Base-by-base conservation (phyloP, 1,140 invertebrate genomes). In the Cyclina sinensis region DNA sequence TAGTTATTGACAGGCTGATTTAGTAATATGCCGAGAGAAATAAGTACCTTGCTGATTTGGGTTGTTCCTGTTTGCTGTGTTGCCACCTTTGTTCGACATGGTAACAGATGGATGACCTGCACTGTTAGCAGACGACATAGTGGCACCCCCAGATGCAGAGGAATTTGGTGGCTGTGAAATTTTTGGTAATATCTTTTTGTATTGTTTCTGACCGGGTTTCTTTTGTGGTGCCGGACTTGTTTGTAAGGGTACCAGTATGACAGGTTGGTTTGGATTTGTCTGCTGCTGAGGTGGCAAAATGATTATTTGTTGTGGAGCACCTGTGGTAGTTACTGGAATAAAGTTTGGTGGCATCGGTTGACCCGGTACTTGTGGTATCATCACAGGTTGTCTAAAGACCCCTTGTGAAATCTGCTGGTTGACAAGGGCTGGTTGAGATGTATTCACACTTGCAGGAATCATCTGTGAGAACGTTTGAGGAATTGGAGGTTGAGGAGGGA, bases 121-220 rank as follows among this genome's bases (percentile, higher is more conserved):
- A 0, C 32, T 76, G n/a, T 2, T 57, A 2, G 43, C 21, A 16
- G 30, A 30, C 14, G 70, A 12, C 48, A 73, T 62, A 9, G 7
- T 65, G 27, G 51, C n/a, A 30, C 51, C 46, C 11, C 73, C 74
- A 30, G 46, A 9, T 27, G 46, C 7, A 27, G 74, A 51, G 12
- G 74, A 51, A 78, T 68, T 65, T 21, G 57, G 11, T 18, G 43
- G 35, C 24, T 74, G 37, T 46, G 70, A 62, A 18, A 86, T 57
- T 73, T 86, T 86, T 43, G 84, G 84, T 21, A 86, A 30, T 16
- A 86, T 86, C 21, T 37, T 43, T n/a, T 68, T 86, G 4, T 37
- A 78, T 27, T 78, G 48, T 27, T 37, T 57, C 39, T 43, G 54
- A 16, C 46, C 48, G 2, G 84, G 0, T 54, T 73, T 57, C 27